Evolutionary conservation across 2,113 vertebrate species (phyloP).

Genomic region (Ondatra zibethicus): DNA sequence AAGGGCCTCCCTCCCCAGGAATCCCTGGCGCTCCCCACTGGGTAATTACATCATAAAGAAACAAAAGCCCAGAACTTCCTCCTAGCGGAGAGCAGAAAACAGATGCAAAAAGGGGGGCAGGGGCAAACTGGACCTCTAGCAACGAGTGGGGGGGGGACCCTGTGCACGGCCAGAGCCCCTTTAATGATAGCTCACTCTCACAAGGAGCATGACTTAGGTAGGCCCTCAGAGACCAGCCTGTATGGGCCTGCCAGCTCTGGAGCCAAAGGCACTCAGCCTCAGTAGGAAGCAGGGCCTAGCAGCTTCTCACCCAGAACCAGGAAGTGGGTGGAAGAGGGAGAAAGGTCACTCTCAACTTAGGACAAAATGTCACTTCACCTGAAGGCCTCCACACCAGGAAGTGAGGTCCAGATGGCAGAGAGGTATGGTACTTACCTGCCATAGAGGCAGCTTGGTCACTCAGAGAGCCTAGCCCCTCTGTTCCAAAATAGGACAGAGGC

Average conservation of each 20-base stretch:
- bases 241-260: background rate
- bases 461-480: conserved; percentile 42
- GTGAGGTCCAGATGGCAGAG: background rate
- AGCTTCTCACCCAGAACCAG: background rate
- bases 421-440: conserved; percentile 62
- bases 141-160: background rate
- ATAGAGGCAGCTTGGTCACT: conserved; percentile 25
- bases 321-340: background rate
- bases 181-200: background rate
- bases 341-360: conserved; percentile 11
- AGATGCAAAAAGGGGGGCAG: background rate
- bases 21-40: background rate
- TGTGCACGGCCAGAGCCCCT: accelerated
- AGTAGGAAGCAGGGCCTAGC: background rate
- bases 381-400: background rate
- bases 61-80: conserved; percentile 69
- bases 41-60: conserved; percentile 67
- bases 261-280: no score
- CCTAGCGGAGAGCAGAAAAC: background rate
- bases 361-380: background rate
- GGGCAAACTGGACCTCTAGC: background rate
- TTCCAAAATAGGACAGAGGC: conserved; percentile 57
- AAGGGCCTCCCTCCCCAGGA: conserved; percentile 56
- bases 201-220: accelerated
- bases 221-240: background rate